Conservation (phyloP, 2,888 invertebrate genomes). For the Piscicola geometra region DNA sequence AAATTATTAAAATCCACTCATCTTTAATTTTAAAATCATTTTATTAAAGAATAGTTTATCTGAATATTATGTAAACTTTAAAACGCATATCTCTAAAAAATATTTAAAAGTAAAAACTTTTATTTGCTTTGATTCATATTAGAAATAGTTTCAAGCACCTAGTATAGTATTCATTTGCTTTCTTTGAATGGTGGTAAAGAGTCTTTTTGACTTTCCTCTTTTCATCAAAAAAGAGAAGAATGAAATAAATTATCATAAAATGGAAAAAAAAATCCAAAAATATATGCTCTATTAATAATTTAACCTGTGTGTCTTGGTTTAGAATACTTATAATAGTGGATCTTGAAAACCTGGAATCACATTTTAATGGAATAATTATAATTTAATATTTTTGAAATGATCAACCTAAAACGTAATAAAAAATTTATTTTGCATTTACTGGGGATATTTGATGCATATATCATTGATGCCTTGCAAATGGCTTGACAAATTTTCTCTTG, state of each 20-base stretch:
- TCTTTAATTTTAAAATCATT: too few relatives aligned
- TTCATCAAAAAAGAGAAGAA: too few relatives aligned
- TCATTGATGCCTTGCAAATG: neutral
- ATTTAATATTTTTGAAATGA: neutral
- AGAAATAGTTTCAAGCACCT: conserved; percentile 33
- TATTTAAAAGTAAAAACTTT: too few relatives aligned
- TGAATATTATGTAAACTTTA: too few relatives aligned
- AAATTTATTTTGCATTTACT: neutral
- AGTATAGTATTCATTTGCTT: conserved; percentile 36
- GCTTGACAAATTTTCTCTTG: neutral
- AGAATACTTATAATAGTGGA: conserved; percentile 41
- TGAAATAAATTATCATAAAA: too few relatives aligned
- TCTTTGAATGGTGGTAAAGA: conserved; percentile 35
- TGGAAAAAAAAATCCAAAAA: neutral
- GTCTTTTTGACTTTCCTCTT: conserved; percentile 35
- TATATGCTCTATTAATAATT: neutral
- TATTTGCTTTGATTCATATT: too few relatives aligned
- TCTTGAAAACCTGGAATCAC: conserved; percentile 29
- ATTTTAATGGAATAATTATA: neutral
- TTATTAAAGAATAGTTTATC: too few relatives aligned
- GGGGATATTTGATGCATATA: neutral
- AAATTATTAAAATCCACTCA: too few relatives aligned
- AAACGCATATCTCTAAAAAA: too few relatives aligned
- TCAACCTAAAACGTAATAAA: neutral
- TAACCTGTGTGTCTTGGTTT: conserved; percentile 42